These are phyloP conservation scores for Brenthis hecate DNA, from an alignment of 2,888 invertebrate genomes.

Conservation along the genomic window DNA sequence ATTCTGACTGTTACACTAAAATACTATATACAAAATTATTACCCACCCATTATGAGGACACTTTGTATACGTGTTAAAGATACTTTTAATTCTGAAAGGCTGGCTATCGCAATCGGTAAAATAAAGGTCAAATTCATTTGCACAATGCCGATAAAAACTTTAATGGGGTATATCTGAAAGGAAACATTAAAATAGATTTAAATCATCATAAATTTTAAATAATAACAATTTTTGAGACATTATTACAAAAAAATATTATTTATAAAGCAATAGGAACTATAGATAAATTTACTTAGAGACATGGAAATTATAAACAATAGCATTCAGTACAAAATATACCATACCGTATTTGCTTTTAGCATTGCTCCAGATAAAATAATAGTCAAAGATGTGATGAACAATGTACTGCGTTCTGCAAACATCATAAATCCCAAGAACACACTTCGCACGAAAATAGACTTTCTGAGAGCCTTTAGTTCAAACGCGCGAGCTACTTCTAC, in stretches of 20 bases:
- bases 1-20: no score
- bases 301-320: neutral
- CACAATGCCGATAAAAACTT: conserved; percentile 81
- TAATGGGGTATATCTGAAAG: conserved; percentile 82
- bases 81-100: conserved; percentile 81
- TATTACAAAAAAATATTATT: no score
- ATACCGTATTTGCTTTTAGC: conserved; percentile 66
- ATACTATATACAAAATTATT: neutral
- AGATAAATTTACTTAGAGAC: neutral
- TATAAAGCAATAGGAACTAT: no score
- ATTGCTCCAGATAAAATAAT: conserved; percentile 61
- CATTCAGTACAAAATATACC: conserved; percentile 35
- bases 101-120: conserved; percentile 79
- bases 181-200: neutral
- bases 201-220: neutral
- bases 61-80: conserved; percentile 82
- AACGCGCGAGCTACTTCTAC: conserved; percentile 82
- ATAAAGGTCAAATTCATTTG: conserved; percentile 82
- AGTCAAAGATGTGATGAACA: conserved; percentile 84
- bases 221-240: no score
- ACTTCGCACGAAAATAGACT: conserved; percentile 85
- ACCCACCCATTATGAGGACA: conserved; percentile 77
- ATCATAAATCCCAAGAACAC: conserved; percentile 87
- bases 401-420: conserved; percentile 87
- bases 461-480: conserved; percentile 81